Base-by-base conservation (phyloP, 2,113 vertebrate species). In the Melospiza melodia region DNA sequence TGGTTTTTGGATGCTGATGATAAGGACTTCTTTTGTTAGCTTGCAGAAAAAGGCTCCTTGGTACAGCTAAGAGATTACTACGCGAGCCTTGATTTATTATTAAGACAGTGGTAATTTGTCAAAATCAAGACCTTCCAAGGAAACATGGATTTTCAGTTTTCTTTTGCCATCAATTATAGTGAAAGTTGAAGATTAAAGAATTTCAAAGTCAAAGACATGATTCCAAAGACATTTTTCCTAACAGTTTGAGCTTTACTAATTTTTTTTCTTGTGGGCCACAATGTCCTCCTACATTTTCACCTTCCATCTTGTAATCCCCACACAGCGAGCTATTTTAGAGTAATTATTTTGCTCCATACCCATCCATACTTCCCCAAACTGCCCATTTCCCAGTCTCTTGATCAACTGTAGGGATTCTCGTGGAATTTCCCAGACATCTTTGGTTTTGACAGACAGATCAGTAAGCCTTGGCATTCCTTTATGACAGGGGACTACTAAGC, bases 351-450 rank as follows among this genome's bases (percentile, higher is more conserved):
- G 96, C 95, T 97, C 98, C 99, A 97, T 99, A 99, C 99, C 99
- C 99, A 99, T 99, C 99, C 99, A 99, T 98, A 99, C 99, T 99
- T 99, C 99, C 99, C 99, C 99, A 98, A 99, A 99, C 98, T 99
- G 99, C 98, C 99, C 99, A 97, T 99, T 99, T 96, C 99, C 99
- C 88, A 99, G 98, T 97, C 99, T 99, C 98, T 99, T 99, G 98
- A 99, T 99, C 97, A 99, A 98, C 98, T 99, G 99, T 96, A 99
- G 98, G 73, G 99, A 99, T 98, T 99, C 99, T 97, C 99, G 98
- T 89, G 98, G 99, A 97, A 99, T 99, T 98, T 99, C 99, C 99
- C 99, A 99, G 98, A 99, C 99, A 96, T 99, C 99, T 99, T 99
- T 99, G 98, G 99, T 99, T 99, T 99, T 99, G 98, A 99, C 98